Evolutionary conservation across 2,888 invertebrate species (phyloP), one percentile per base, ranked within the genome.

Genomic region (Euplagia quadripunctaria): DNA sequence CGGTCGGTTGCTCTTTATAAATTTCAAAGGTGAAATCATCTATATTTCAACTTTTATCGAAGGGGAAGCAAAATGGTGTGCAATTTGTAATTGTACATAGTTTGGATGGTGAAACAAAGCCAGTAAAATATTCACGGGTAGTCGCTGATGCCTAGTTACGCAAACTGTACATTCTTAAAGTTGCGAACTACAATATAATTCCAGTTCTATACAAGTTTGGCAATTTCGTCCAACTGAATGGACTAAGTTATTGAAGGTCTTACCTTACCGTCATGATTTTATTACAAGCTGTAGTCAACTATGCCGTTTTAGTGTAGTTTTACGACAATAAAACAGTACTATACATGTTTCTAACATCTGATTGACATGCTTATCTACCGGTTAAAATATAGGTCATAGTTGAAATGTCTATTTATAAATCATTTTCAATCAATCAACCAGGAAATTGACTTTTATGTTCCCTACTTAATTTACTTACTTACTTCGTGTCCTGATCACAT

Each of bases 291-390:
- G 66, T 69, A 61, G 61, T 64, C 2, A 67, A 65, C 55, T 70
- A 43, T 43, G 68, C n/a, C 8, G 70, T 61, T 52, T 43, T 55
- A 55, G 9, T 55, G 55, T 64, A 71, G 61, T 69, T 71, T 73
- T 67, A 68, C 51, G 64, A 64, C 58, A 67, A 82, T 82, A 82
- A 74, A 72, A 72, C 79, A 74, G 79, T 74, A 51, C 41, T 31
- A 61, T 31, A 31, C 0, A 51, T 9, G 51, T 66, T 31, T 83
- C 80, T 80, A 87, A 86, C 75, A 81, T 81, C 75, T 88, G 87
- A 90, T 85, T 86, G 88, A 87, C 86, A 88, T 79, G 86, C 82
- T 83, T 83, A 76, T 78, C 82, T 46, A 79, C 71, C 43, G 17
- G 46, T 16, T 17, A 67, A 75, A 78, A 82, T 82, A 73, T 79